A percentile compares a stretch with the other conserved stretches of the same genome.
Evolutionary conservation across 1,140 invertebrate genomes (phyloP).

Genomic region (Calephelis nemesis): DNA sequence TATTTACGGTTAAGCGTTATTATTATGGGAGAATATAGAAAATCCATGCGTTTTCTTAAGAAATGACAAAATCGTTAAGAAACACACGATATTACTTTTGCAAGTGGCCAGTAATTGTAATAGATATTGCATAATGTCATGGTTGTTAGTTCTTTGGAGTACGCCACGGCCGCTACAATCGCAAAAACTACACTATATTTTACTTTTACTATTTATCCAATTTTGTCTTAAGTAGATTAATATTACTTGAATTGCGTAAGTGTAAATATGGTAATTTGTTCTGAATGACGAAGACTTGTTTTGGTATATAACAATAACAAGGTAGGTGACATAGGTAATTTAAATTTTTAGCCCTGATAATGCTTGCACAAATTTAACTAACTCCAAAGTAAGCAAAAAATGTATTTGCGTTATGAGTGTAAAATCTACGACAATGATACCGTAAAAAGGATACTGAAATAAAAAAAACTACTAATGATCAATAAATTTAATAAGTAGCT

Average conservation of each 20-base stretch:
- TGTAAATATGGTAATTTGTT: slow-evolving; percentile 9
- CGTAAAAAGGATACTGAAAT: no score
- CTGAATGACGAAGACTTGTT: neutral
- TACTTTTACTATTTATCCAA: slow-evolving; percentile 11
- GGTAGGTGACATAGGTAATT: no score
- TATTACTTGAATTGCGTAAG: slow-evolving; percentile 12
- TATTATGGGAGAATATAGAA: slow-evolving; percentile 17
- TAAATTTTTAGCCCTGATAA: no score
- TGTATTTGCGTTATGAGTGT: no score
- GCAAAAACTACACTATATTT: slow-evolving; percentile 26
- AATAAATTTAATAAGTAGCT: no score
- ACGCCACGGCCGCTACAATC: slow-evolving; percentile 38
- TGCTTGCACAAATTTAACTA: no score
- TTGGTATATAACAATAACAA: neutral
- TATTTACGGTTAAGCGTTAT: slow-evolving; percentile 1
- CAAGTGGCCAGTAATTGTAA: slow-evolving; percentile 45
- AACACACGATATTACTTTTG: slow-evolving; percentile 45
- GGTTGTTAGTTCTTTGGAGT: slow-evolving; percentile 34
- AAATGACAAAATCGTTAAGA: slow-evolving; percentile 36
- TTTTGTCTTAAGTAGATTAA: neutral
- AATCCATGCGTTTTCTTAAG: slow-evolving; percentile 18
- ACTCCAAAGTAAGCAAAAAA: no score
- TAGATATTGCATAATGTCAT: slow-evolving; percentile 38
- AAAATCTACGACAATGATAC: no score
- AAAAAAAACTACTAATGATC: no score